Conservation (phyloP, 2,888 invertebrate species). For the Parapristionchus giblindavisi region DNA sequence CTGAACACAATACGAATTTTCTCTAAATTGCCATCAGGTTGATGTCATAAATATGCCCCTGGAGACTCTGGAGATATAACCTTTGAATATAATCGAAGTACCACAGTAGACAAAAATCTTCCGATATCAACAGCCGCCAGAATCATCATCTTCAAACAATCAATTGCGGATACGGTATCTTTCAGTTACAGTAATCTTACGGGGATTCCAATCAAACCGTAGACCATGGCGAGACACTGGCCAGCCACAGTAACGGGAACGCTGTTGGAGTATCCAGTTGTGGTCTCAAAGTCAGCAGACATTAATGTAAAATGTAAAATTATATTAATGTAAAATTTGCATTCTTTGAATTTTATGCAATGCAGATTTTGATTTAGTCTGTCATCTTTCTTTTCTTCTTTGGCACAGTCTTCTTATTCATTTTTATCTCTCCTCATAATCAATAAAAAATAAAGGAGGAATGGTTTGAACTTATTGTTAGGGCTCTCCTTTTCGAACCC, state of each 20-base stretch:
- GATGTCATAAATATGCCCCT: too few species aligned
- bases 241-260: constrained; percentile 64
- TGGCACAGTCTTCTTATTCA: background rate
- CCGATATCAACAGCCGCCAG: constrained; percentile 69
- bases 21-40: too few species aligned
- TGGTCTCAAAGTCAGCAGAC: too few species aligned
- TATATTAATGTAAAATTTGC: constrained; percentile 7
- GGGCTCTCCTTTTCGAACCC: too few species aligned
- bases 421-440: background rate
- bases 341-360: background rate
- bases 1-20: too few species aligned
- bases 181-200: background rate
- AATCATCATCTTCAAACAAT: constrained; percentile 65
- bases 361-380: too few species aligned
- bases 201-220: constrained; percentile 56
- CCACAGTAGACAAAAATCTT: constrained; percentile 67
- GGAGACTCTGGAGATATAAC: too few species aligned
- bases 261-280: constrained; percentile 67
- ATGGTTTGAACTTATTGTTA: too few species aligned
- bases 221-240: constrained; percentile 64
- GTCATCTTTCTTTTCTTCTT: background rate
- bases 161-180: background rate
- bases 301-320: background rate
- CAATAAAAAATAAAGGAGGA: too few species aligned
- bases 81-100: constrained; percentile 61